Base-by-base conservation (phyloP, 2,113 vertebrate species). In the Pachycephala philippinensis region DNA sequence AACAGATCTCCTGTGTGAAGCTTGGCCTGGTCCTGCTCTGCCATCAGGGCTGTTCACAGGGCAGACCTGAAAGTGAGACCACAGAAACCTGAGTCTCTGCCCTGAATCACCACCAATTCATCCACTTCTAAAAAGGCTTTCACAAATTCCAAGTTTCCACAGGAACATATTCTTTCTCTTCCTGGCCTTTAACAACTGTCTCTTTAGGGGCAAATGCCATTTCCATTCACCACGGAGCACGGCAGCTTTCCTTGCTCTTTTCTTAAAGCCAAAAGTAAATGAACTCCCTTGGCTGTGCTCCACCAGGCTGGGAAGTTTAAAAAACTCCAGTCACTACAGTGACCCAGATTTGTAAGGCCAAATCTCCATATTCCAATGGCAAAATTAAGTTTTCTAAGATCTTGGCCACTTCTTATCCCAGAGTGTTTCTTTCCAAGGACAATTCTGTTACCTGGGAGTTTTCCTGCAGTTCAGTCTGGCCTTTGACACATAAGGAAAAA, bases 191-290 rank as follows among this genome's bases (percentile, higher is more conserved):
- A 79, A 89, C 74, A 92, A 82, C 72, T 31, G 64, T 53, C 92
- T 93, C 91, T 97, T 95, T 35, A 70, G 81, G 90, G 93, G 80
- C 90, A 93, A 89, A 94, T 28, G 71, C 74, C 91, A 53, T 76
- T 96, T 97, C 91, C 92, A 90, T 95, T 79, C 94, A 96, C 92
- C 91, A 96, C 80, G 47, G 80, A 92, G 89, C 89, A 89, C 37
- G 14, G 89, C 78, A 90, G 70, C 93, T 92, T 90, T 93, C 82
- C 95, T 79, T 92, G 88, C 94, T 90, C 96, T 97, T 96, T 96
- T 96, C 96, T 93, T 74, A 76, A 84, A 95, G 92, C 90, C 96
- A 87, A 82, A 97, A 95, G 90, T 94, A 96, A 97, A 93, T 94
- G 66, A 97, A 97, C 89, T 97, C 93, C 88, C 49, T 94, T 96